phyloP scores from a whole-genome alignment of 2,113 vertebrate species.

The Poecile atricapillus region DNA sequence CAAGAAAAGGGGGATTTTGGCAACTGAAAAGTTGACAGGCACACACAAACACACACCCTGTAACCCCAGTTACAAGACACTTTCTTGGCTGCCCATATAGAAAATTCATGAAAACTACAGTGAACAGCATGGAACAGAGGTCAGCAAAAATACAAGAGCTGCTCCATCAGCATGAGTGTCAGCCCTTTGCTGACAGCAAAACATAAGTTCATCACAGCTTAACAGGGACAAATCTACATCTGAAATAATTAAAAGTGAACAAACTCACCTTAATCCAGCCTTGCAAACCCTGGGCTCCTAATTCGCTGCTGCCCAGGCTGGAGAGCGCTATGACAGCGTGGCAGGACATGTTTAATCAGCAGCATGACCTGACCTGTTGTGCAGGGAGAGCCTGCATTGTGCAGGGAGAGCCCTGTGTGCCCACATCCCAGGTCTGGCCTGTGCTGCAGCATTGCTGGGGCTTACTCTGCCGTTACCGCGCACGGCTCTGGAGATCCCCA shows the following conservation, averaged over 20 bases:
- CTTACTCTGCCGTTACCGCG: background rate
- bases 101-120: background rate
- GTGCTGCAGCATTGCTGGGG: background rate
- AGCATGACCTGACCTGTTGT: background rate
- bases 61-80: background rate
- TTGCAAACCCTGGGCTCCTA: background rate
- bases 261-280: background rate
- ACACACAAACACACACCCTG: background rate
- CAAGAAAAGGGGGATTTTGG: background rate
- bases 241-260: background rate
- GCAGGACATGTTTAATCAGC: background rate
- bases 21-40: background rate
- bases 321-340: background rate
- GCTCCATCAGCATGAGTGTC: background rate
- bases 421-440: background rate
- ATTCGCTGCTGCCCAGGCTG: background rate
- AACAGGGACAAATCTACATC: background rate
- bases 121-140: background rate
- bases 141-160: background rate
- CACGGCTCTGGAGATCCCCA: rapidly evolving
- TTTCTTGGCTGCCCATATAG: background rate
- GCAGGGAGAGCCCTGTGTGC: background rate
- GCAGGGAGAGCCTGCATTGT: background rate
- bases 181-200: background rate
- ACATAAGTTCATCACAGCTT: background rate